Evolutionary conservation across 2,797 vertebrate species (phyloP).

Genomic region (Crypturellus tataupa): DNA sequence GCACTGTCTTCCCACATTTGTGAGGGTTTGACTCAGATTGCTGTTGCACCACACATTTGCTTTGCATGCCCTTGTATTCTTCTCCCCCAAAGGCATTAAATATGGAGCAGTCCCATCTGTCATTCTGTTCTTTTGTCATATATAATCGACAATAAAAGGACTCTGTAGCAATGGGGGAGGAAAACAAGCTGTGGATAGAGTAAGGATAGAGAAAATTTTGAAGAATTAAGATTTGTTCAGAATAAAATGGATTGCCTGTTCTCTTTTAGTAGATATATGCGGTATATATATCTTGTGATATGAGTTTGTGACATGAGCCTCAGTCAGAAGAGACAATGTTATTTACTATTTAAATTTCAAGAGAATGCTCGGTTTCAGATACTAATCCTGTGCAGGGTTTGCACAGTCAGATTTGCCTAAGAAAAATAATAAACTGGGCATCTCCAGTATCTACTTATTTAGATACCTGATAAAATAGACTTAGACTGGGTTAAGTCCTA

Average conservation of each 20-base stretch:
- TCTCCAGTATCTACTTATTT: not conserved
- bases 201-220: not conserved
- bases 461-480: not conserved
- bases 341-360: not conserved
- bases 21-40: not conserved
- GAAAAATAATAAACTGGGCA: not conserved
- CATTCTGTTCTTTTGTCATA: not conserved
- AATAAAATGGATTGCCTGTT: not conserved
- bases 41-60: not conserved
- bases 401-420: not conserved
- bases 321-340: not conserved
- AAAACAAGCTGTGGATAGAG: not conserved
- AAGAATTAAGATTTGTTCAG: not conserved
- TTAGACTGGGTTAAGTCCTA: not conserved
- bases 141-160: not conserved
- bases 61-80: not conserved
- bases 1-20: not conserved
- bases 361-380: not conserved
- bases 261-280: not conserved
- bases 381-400: not conserved
- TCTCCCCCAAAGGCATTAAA: constrained; percentile 36
- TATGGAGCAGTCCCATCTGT: constrained; percentile 55
- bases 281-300: not conserved
- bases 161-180: not conserved
- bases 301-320: not conserved